Percentiles rank a stretch among this genome's conserved stretches.
phyloP scores from a whole-genome alignment of 1,140 invertebrate species.

The Caenorhabditis inopinata region DNA sequence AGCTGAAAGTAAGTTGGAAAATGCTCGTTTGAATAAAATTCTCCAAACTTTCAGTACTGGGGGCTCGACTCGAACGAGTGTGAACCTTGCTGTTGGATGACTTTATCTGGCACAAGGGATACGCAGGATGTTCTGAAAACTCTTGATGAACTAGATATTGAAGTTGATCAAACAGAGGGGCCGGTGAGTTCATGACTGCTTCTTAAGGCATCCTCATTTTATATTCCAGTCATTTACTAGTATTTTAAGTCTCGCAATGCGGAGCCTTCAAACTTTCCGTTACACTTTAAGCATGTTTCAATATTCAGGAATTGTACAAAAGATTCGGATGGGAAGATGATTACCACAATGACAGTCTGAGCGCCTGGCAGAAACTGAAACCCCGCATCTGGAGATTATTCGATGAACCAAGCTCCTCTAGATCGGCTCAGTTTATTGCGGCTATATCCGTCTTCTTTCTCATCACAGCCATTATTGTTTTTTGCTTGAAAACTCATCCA shows the following conservation, averaged over 20 bases:
- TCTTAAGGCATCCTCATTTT: no score
- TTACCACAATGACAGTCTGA: slow-evolving; percentile 61
- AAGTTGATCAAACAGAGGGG: slow-evolving; percentile 57
- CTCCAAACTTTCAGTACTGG: slow-evolving; percentile 79
- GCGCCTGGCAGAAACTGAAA: slow-evolving; percentile 69
- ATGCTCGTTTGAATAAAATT: background rate
- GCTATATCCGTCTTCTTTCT: slow-evolving; percentile 97
- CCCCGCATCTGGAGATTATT: slow-evolving; percentile 86
- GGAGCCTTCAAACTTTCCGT: no score
- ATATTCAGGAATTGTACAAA: slow-evolving; percentile 55
- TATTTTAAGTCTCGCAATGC: no score
- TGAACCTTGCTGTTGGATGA: slow-evolving; percentile 96
- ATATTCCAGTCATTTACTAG: no score
- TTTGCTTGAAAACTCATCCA: slow-evolving; percentile 90
- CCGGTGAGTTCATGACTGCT: slow-evolving; percentile 38
- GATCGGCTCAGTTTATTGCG: slow-evolving; percentile 85
- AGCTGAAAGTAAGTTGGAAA: slow-evolving; percentile 68
- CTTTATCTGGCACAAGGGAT: slow-evolving; percentile 82
- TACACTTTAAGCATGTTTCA: no score
- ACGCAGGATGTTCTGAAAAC: slow-evolving; percentile 69
- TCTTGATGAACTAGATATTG: slow-evolving; percentile 57
- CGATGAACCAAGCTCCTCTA: slow-evolving; percentile 85
- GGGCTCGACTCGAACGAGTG: slow-evolving; percentile 87
- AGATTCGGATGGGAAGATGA: slow-evolving; percentile 65
- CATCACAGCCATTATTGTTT: slow-evolving; percentile 92